These are phyloP conservation scores for Dicentrarchus labrax DNA, from an alignment of 2,113 vertebrate species.

Conservation along the genomic window DNA sequence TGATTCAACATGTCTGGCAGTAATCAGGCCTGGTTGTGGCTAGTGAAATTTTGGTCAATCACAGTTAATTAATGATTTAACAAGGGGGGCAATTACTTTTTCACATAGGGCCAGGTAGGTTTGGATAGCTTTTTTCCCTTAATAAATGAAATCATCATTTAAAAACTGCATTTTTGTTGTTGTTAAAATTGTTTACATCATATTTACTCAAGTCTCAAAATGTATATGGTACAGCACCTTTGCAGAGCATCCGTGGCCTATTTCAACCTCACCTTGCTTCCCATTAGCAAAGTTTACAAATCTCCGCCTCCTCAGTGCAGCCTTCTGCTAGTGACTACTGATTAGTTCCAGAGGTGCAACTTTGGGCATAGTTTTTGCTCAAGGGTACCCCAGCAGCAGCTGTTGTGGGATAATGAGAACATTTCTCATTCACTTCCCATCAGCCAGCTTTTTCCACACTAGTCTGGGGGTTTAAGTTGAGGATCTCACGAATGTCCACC, in stretches of 20 bases:
- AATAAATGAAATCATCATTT: too few relatives aligned
- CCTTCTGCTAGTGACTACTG: neutral
- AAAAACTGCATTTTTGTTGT: too few relatives aligned
- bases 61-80: too few relatives aligned
- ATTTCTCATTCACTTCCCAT: constrained; percentile 15
- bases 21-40: too few relatives aligned
- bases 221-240: neutral
- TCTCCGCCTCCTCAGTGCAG: neutral
- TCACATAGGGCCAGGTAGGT: too few relatives aligned
- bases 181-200: neutral
- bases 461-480: constrained; percentile 16
- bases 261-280: constrained; percentile 4
- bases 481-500: neutral
- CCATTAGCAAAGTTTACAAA: neutral
- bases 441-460: neutral
- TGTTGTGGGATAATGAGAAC: constrained; percentile 21
- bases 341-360: constrained; percentile 5
- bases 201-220: neutral
- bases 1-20: too few relatives aligned
- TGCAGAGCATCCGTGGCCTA: accelerated
- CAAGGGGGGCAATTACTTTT: too few relatives aligned
- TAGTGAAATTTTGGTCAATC: too few relatives aligned
- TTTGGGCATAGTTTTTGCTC: constrained; percentile 15
- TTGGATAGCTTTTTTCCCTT: too few relatives aligned
- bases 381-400: constrained; percentile 21